phyloP scores from a whole-genome alignment of 2,888 invertebrate genomes.

The Pseudococcus jackbeardsleyi region DNA sequence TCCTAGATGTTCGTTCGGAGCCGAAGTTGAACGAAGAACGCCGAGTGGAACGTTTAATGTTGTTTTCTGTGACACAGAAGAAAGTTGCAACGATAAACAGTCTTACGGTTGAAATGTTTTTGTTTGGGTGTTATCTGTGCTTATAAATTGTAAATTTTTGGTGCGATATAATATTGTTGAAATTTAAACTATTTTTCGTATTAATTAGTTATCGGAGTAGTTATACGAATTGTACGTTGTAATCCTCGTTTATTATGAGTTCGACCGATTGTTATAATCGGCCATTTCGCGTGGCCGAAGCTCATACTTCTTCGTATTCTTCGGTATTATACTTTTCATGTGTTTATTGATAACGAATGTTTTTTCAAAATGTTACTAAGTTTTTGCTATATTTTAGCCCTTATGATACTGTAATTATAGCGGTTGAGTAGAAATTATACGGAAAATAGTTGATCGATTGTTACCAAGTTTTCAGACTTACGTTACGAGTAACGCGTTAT shows the following conservation, averaged over 20 bases:
- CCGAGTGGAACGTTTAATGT: slow-evolving; percentile 48
- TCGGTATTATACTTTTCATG: slow-evolving; percentile 12
- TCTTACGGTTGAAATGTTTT: slow-evolving; percentile 44
- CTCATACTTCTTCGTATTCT: not conserved
- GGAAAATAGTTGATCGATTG: not conserved
- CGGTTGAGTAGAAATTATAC: not conserved
- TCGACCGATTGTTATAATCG: not conserved
- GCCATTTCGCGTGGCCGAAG: not conserved
- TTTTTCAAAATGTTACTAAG: not conserved
- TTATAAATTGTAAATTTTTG: slow-evolving; percentile 21
- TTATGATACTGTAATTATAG: not conserved
- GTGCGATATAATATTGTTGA: slow-evolving; percentile 28
- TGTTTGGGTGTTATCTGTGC: slow-evolving; percentile 53
- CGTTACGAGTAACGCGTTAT: not conserved
- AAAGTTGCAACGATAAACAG: slow-evolving; percentile 57
- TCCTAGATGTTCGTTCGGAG: not conserved
- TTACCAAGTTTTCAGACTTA: not conserved
- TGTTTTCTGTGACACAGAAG: slow-evolving; percentile 55
- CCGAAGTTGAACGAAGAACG: not conserved
- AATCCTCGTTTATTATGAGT: not conserved
- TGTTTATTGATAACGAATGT: slow-evolving; percentile 40
- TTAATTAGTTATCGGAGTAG: not conserved
- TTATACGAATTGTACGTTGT: not conserved
- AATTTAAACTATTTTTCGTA: not conserved
- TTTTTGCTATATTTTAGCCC: not conserved